A percentile compares a stretch with the other conserved stretches of the same genome.
phyloP scores from a whole-genome alignment of 2,113 vertebrate genomes.

The Rhombomys opimus region DNA sequence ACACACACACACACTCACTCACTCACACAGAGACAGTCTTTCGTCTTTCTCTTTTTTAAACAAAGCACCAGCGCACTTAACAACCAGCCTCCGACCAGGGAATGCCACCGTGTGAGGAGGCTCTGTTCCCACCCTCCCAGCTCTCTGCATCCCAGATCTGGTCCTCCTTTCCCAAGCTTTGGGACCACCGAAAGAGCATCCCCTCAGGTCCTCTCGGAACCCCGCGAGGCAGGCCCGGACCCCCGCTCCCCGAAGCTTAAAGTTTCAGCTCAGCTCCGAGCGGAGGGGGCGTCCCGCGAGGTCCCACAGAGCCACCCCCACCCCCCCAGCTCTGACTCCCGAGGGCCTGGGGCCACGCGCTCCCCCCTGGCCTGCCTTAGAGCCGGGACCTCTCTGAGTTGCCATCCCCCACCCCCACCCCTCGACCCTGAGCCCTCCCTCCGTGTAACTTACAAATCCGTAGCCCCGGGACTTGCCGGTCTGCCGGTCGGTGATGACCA shows the following conservation, averaged over 20 bases:
- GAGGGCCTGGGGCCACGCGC: background rate
- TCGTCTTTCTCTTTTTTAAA: constrained; percentile 45
- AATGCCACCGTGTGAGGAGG: background rate
- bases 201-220: background rate
- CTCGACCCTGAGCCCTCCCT: rapidly evolving
- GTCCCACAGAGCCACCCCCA: background rate
- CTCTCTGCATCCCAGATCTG: background rate
- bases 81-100: constrained; percentile 5
- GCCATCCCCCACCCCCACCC: background rate
- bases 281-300: background rate
- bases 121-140: background rate
- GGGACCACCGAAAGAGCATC: background rate
- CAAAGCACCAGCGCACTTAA: constrained; percentile 66
- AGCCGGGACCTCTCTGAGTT: background rate
- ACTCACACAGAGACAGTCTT: background rate
- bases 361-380: background rate
- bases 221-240: background rate
- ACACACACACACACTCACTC: background rate
- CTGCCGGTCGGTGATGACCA: constrained; percentile 98
- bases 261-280: constrained; percentile 68
- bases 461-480: constrained; percentile 98
- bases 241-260: constrained; percentile 2
- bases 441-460: constrained; percentile 95
- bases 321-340: background rate
- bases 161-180: background rate